phyloP scores from a whole-genome alignment of 2,888 invertebrate species.

The Entomobrya multifasciata region DNA sequence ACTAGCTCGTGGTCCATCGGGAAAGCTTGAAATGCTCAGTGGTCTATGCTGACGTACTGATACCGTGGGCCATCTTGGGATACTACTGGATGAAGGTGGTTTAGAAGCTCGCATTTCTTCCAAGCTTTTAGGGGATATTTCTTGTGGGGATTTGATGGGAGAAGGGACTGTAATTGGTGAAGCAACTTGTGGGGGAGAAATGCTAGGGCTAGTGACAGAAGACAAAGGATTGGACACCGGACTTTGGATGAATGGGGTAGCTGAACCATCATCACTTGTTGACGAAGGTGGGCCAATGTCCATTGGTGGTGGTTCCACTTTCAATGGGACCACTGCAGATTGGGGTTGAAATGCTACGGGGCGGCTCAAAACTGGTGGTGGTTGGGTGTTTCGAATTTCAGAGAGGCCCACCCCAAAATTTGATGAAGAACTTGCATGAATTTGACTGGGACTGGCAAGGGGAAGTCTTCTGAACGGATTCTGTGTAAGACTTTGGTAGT shows the following conservation, averaged over 20 bases:
- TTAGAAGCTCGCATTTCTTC: slow-evolving; percentile 13
- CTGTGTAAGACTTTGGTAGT: slow-evolving; percentile 74
- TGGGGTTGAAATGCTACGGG: slow-evolving; percentile 7
- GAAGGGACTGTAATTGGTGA: slow-evolving; percentile 1
- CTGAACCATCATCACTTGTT: slow-evolving; percentile 41
- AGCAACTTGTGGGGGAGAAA: slow-evolving; percentile 27
- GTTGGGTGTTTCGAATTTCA: slow-evolving; percentile 21
- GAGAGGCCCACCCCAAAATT: slow-evolving; percentile 50
- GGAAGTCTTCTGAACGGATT: slow-evolving; percentile 67
- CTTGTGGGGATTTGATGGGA: slow-evolving; percentile 8
- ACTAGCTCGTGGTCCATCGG: slow-evolving; percentile 56
- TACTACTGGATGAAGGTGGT: slow-evolving; percentile 38
- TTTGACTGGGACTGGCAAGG: slow-evolving; percentile 71
- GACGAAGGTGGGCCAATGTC: slow-evolving; percentile 4
- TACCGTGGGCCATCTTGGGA: slow-evolving; percentile 77
- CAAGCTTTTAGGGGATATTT: slow-evolving; percentile 30
- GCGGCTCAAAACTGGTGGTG: slow-evolving; percentile 17
- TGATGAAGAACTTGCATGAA: slow-evolving; percentile 48
- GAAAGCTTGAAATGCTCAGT: slow-evolving; percentile 75
- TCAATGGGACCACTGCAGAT: slow-evolving; percentile 10
- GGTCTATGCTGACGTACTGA: slow-evolving; percentile 75
- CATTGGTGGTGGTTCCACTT: slow-evolving; percentile 46
- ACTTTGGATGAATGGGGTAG: slow-evolving; percentile 43
- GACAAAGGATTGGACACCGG: slow-evolving; percentile 49
- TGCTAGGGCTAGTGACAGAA: slow-evolving; percentile 32